Base-by-base conservation (phyloP, 2,888 invertebrate genomes). In the Thecophora atra region DNA sequence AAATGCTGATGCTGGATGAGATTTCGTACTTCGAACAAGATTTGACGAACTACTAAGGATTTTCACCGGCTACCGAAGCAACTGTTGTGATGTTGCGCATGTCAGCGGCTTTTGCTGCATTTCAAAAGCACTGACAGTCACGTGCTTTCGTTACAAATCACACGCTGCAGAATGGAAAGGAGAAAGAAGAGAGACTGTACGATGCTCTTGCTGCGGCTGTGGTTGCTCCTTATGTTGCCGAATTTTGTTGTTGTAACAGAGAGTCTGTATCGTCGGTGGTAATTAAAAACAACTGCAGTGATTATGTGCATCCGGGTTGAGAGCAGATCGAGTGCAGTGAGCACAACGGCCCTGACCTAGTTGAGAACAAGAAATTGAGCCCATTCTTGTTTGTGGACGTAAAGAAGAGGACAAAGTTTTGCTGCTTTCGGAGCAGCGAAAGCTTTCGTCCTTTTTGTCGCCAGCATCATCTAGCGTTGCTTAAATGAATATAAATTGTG, bases 281-380 rank as follows among this genome's bases (percentile, higher is more conserved):
- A 19, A 21, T 11, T 24, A 58, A 58, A 28, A 58, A 26, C 26
- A 24, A 11, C 21, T 24, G 58, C 26, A 58, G 58, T 17, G 58
- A 13, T 24, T 58, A 17, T 24, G 6, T 28, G 60, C 60, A 17
- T 60, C 7, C 19, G 19, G 11, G 37, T 6, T 67, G 63, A 47
- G 47, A 64, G 70, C 28, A 52, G 24, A 66, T 52, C 64, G 47
- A 64, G 44, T 77, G 78, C 78, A 80, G 81, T 79, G 84, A 85
- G 84, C 83, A 82, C 82, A 83, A 81, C 82, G 86, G 81, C 86
- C 86, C 81, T 86, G 86, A 86, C 86, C 86, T 84, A 84, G 77
- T 81, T 85, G 19, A 17, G 52, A 44, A 2, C 17, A 24, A 52
- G 56, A 26, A n/a, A 13, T 21, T 1, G 47, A n/a, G 44, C 42